Conservation (phyloP, 2,888 invertebrate species). For the Protodeltote pygarga region DNA sequence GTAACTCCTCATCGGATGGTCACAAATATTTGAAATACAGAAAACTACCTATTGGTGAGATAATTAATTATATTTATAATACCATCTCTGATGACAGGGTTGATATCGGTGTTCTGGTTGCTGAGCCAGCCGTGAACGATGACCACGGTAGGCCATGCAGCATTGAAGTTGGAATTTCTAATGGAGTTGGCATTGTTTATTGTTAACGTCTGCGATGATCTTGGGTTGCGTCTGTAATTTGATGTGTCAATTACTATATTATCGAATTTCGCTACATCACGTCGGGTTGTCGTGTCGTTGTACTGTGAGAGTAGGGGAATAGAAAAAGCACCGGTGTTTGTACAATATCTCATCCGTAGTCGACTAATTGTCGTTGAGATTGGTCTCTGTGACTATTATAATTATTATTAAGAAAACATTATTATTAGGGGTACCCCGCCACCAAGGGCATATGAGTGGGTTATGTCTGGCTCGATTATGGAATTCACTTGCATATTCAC, state of each 20-base stretch:
- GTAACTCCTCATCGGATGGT: no score
- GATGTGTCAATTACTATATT: no score
- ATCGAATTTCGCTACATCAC: no score
- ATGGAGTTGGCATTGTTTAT: slow-evolving; percentile 62
- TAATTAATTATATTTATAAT: slow-evolving; percentile 5
- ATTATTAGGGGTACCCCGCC: no score
- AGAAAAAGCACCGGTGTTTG: no score
- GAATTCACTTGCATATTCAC: neutral
- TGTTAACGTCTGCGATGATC: slow-evolving; percentile 52
- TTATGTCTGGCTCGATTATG: neutral
- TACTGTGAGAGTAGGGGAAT: no score
- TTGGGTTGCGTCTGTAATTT: slow-evolving; percentile 64
- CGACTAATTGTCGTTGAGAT: no score
- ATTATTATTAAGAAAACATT: no score
- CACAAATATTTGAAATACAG: neutral
- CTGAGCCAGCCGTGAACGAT: slow-evolving; percentile 64
- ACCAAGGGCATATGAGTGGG: no score
- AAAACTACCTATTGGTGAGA: neutral
- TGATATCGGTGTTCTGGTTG: slow-evolving; percentile 57
- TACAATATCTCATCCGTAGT: no score
- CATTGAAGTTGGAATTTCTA: slow-evolving; percentile 62
- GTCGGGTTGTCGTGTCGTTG: no score
- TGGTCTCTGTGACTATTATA: no score
- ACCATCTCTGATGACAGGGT: slow-evolving; percentile 65
- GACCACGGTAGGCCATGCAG: slow-evolving; percentile 48